These are phyloP conservation scores for Boleophthalmus pectinirostris DNA, from an alignment of 2,113 vertebrate genomes.

Conservation along the genomic window DNA sequence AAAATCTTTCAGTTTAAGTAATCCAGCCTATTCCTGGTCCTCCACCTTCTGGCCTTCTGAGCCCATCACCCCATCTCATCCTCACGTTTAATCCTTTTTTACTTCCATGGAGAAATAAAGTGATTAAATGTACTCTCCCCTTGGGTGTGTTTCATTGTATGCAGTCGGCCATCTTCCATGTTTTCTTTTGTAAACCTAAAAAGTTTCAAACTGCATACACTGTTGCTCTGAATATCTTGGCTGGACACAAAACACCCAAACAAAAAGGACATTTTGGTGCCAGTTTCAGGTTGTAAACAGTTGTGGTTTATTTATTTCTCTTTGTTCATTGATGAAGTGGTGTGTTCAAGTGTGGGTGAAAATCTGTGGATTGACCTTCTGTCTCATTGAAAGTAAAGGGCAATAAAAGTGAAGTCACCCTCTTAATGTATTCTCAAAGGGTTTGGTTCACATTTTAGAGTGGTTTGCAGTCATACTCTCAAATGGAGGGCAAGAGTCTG, in stretches of 20 bases:
- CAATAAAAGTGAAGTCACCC: background rate
- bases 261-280: conserved; percentile 37
- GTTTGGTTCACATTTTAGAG: too few species aligned
- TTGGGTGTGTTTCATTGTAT: background rate
- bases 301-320: conserved; percentile 67
- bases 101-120: background rate
- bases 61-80: background rate
- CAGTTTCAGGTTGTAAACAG: conserved; percentile 41
- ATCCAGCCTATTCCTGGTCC: background rate
- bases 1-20: too few species aligned
- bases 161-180: conserved; percentile 33
- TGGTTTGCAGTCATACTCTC: too few species aligned
- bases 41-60: background rate
- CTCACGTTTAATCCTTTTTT: background rate
- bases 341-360: background rate
- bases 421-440: background rate
- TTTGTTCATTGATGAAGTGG: too few species aligned
- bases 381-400: background rate
- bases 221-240: conserved; percentile 48
- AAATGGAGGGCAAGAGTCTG: too few species aligned
- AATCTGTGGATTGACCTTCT: background rate
- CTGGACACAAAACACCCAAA: conserved; percentile 49
- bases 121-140: background rate
- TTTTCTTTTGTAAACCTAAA: conserved; percentile 50
- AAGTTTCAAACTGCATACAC: conserved; percentile 40